phyloP scores from a whole-genome alignment of 1,140 invertebrate species.

The Solenopsis invicta region DNA sequence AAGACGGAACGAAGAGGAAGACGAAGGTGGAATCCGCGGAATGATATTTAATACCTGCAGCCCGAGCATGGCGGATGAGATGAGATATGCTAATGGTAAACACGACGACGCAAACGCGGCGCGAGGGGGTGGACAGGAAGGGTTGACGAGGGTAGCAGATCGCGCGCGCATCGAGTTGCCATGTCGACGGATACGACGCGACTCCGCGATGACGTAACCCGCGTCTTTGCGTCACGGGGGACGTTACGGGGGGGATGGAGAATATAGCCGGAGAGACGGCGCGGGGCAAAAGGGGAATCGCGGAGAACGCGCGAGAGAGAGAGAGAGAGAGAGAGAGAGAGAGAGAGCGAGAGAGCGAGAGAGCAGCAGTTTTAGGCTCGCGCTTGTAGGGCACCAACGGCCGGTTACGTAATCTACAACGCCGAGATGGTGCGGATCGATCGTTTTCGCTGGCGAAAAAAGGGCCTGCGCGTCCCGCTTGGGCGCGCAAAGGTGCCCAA shows the following conservation, averaged over 20 bases:
- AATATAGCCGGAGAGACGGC: neutral
- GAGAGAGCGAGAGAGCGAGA: too few relatives aligned
- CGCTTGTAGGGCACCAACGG: conserved; percentile 69
- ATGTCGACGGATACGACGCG: conserved; percentile 72
- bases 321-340: too few relatives aligned
- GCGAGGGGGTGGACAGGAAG: neutral
- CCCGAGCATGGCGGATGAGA: conserved; percentile 62
- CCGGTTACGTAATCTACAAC: conserved; percentile 70
- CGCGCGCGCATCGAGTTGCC: conserved; percentile 72
- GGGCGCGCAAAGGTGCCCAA: conserved; percentile 23
- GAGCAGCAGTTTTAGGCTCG: conserved; percentile 39
- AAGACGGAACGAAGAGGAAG: neutral
- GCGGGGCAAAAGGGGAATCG: neutral
- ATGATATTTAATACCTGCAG: conserved; percentile 69
- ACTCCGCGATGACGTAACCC: conserved; percentile 79
- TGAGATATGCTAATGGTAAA: conserved; percentile 73
- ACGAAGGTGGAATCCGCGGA: conserved; percentile 17
- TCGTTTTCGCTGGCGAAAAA: conserved; percentile 57
- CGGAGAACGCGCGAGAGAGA: conserved; percentile 16
- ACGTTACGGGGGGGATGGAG: conserved; percentile 14
- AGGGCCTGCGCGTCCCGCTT: conserved; percentile 37
- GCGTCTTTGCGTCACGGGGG: conserved; percentile 78
- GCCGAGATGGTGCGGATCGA: conserved; percentile 65
- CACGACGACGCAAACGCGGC: conserved; percentile 26
- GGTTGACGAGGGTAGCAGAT: conserved; percentile 25